phyloP scores from a whole-genome alignment of 2,797 vertebrate genomes.

The Crocodylus rhombifer region DNA sequence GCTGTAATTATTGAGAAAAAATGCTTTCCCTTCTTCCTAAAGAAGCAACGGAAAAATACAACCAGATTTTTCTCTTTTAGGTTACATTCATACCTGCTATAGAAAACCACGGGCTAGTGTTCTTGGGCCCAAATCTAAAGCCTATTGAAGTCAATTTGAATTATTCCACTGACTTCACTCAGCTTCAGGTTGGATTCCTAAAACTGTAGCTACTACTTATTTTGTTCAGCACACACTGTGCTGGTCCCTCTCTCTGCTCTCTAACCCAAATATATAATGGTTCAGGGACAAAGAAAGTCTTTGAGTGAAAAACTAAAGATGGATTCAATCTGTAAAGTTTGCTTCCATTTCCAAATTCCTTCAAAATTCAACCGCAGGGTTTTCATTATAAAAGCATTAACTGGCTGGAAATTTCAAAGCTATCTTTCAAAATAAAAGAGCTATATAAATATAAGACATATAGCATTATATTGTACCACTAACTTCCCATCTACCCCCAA shows the following conservation, averaged over 20 bases:
- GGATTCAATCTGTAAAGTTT: neutral
- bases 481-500: neutral
- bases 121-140: neutral
- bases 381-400: neutral
- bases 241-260: neutral
- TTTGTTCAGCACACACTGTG: too few relatives aligned
- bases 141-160: too few relatives aligned
- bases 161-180: too few relatives aligned
- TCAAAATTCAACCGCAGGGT: constrained; percentile 36
- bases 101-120: neutral
- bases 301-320: neutral
- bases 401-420: constrained; percentile 26
- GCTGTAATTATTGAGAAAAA: fast-evolving
- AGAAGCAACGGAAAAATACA: neutral
- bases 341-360: neutral
- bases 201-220: too few relatives aligned
- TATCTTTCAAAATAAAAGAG: constrained; percentile 36
- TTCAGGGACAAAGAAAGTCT: neutral
- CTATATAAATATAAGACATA: neutral
- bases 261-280: neutral
- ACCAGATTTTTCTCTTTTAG: neutral
- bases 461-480: neutral
- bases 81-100: neutral
- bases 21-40: neutral
- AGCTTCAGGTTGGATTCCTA: too few relatives aligned